Evolutionary conservation across 2,888 invertebrate species (phyloP), one percentile per base, ranked within the genome.

Genomic region (Uropetala carovei): DNA sequence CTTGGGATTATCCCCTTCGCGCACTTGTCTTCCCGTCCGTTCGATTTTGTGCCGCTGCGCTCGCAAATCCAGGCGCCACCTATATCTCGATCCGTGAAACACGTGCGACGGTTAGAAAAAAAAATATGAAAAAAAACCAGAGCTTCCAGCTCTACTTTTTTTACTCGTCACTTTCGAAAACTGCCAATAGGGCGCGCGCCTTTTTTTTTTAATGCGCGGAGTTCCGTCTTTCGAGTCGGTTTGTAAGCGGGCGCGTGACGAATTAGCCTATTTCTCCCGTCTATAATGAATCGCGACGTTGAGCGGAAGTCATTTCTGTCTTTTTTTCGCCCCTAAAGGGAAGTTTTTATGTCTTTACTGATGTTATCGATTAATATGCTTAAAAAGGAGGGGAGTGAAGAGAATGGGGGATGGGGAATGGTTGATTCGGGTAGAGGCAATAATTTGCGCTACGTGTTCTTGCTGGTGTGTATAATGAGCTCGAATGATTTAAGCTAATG

Each of bases 211-310:
- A 3, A 16, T 8, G 56, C 43, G 18, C 16, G 83, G 56, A 43
- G 57, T 83, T 83, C n/a, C 57, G 89, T 64, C 64, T 43, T 64
- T 43, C 68, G 18, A 14, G 30, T 43, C 43, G 43, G 43, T 43
- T 43, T 43, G 43, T 43, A 43, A 60, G 18, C 30, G 30, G 30
- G 10, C 18, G 68, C 64, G 64, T 89, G 89, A 60, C 64, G 68
- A 64, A 89, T 68, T 89, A 43, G 89, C 64, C 56, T 11, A 18
- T 89, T 89, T 60, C 43, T 18, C n/a, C 30, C n/a, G 3, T 56
- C 64, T 16, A 89, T 89, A 89, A 89, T 89, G 89, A 89, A 18
- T 56, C n/a, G n/a, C n/a, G n/a, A n/a, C n/a, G 16, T 30, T 82
- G 13, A 30, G 13, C 43, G 30, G 27, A 82, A 82, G 8, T 8